phyloP scores from a whole-genome alignment of 1,140 invertebrate genomes.

The Eueides isabella region DNA sequence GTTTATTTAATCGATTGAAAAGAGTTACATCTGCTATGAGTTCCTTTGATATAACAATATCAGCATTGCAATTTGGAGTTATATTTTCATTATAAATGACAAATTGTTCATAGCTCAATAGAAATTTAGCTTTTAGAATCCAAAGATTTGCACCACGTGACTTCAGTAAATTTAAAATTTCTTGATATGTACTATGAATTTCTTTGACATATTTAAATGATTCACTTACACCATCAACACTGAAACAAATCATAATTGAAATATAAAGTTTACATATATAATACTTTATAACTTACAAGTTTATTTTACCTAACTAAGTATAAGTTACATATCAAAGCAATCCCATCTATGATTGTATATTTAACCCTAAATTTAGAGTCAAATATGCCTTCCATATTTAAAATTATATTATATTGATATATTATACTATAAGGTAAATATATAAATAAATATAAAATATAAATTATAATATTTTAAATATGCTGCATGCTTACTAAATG shows the following conservation, averaged over 20 bases:
- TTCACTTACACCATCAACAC: constrained; percentile 56
- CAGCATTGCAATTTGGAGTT: constrained; percentile 59
- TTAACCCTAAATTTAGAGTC: too few species aligned
- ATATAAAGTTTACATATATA: too few species aligned
- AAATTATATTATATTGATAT: too few species aligned
- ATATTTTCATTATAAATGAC: constrained; percentile 60
- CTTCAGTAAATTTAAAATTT: constrained; percentile 65
- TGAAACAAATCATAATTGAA: constrained; percentile 41
- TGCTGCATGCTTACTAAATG: constrained; percentile 6
- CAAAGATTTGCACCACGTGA: constrained; percentile 66
- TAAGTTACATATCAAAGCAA: too few species aligned
- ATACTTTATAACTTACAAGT: too few species aligned
- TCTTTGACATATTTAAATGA: constrained; percentile 64
- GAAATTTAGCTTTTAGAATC: constrained; percentile 64
- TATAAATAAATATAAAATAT: too few species aligned
- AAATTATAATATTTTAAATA: too few species aligned
- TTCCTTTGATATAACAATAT: constrained; percentile 58
- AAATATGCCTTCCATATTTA: too few species aligned
- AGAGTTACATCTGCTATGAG: constrained; percentile 53
- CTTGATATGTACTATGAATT: constrained; percentile 68
- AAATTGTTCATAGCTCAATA: constrained; percentile 73
- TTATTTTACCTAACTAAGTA: too few species aligned
- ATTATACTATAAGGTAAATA: too few species aligned
- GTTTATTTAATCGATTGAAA: constrained; percentile 71
- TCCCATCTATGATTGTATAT: too few species aligned